Percentiles rank a stretch among this genome's conserved stretches.
Conservation (phyloP, 1,140 invertebrate species). For the Heliothis subflexa region DNA sequence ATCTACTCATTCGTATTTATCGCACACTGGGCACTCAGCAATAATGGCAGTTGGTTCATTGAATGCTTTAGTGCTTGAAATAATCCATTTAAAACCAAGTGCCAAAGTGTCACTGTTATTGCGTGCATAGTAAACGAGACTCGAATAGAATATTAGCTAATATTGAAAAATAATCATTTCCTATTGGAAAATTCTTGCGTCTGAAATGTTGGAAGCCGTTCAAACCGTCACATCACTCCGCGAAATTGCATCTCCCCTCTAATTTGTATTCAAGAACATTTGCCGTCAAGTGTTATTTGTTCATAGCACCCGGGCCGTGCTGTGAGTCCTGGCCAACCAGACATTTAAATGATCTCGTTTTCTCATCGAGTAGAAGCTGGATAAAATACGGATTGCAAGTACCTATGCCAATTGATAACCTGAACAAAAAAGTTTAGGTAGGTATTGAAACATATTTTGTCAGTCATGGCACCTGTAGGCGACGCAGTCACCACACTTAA, state of each 20-base stretch:
- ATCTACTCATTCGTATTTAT: too few relatives aligned
- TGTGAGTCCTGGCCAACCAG: neutral
- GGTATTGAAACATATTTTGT: too few relatives aligned
- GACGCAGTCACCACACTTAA: too few relatives aligned
- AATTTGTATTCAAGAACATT: conserved; percentile 73
- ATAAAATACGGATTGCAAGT: too few relatives aligned
- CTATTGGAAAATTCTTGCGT: conserved; percentile 66
- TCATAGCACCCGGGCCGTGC: conserved; percentile 44
- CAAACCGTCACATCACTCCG: conserved; percentile 70
- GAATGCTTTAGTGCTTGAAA: neutral
- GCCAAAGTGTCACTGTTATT: conserved; percentile 36
- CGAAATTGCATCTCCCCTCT: conserved; percentile 68
- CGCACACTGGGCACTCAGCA: too few relatives aligned
- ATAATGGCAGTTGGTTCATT: too few relatives aligned
- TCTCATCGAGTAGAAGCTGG: conserved; percentile 8
- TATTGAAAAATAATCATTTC: conserved; percentile 60
- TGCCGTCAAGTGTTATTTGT: conserved; percentile 62
- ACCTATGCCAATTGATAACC: too few relatives aligned
- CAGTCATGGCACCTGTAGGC: too few relatives aligned
- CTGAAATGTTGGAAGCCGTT: conserved; percentile 58
- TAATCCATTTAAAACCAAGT: neutral
- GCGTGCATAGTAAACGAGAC: conserved; percentile 44
- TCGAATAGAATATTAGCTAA: conserved; percentile 25
- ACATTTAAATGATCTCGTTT: conserved; percentile 18
- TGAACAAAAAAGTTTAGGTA: too few relatives aligned